Evolutionary conservation across 2,888 invertebrate species (phyloP).

Genomic region (Aporophyla nigra): DNA sequence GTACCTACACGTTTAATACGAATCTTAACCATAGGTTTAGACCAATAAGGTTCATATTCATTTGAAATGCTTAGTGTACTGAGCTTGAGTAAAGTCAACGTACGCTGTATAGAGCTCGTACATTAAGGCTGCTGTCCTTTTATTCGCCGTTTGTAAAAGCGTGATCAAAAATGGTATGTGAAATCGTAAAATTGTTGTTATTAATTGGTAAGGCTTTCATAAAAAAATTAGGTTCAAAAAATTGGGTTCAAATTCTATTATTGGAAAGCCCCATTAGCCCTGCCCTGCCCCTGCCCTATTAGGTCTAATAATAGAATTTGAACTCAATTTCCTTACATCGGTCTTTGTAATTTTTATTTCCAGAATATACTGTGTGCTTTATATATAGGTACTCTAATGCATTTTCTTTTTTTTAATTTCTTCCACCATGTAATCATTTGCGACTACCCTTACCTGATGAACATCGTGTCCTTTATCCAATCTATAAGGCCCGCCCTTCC

Average conservation of each 20-base stretch:
- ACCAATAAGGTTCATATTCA: not conserved
- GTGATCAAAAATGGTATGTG: not conserved
- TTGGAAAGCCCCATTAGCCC: too few relatives aligned
- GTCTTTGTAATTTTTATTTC: too few relatives aligned
- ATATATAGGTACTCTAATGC: too few relatives aligned
- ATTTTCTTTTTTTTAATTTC: too few relatives aligned
- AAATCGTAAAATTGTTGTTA: not conserved
- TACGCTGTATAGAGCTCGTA: not conserved
- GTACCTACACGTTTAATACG: not conserved
- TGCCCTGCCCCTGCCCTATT: too few relatives aligned
- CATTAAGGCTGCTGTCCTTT: not conserved
- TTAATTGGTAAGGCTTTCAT: not conserved
- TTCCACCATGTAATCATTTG: too few relatives aligned
- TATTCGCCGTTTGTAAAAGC: not conserved
- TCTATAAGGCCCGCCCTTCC: conserved; percentile 98
- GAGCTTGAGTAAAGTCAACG: not conserved
- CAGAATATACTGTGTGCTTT: too few relatives aligned
- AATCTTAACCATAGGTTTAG: not conserved
- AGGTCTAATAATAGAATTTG: too few relatives aligned
- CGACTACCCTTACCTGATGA: conserved; percentile 92
- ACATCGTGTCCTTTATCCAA: conserved; percentile 98
- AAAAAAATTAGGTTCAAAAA: not conserved
- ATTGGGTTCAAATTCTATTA: too few relatives aligned
- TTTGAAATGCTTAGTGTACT: not conserved
- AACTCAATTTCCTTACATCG: too few relatives aligned